phyloP scores from a whole-genome alignment of 2,888 invertebrate genomes.

The Bimastos eiseni region DNA sequence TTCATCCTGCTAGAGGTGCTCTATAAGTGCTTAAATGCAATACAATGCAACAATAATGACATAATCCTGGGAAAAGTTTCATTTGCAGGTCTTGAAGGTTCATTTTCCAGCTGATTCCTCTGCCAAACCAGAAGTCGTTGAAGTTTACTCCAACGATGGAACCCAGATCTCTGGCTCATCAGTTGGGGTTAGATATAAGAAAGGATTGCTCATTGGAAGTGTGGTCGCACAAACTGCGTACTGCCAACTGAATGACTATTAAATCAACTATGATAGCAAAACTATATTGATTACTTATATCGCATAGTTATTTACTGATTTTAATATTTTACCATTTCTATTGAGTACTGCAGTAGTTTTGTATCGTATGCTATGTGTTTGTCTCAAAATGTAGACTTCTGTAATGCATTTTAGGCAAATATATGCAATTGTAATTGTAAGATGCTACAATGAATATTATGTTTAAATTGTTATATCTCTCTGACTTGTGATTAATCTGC shows the following conservation, averaged over 20 bases:
- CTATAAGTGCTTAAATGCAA: no score
- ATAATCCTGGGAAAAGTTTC: no score
- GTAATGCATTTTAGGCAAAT: no score
- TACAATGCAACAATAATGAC: no score
- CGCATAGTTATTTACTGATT: not conserved
- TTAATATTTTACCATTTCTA: not conserved
- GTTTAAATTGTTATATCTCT: not conserved
- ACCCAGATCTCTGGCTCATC: slow-evolving; percentile 20
- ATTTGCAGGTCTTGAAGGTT: not conserved
- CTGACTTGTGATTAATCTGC: not conserved
- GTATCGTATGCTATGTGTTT: no score
- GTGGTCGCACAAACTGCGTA: not conserved
- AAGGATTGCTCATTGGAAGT: slow-evolving; percentile 24
- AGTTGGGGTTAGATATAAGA: slow-evolving; percentile 21
- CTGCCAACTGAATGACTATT: not conserved
- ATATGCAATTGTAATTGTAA: not conserved
- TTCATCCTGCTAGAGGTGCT: no score
- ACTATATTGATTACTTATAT: not conserved
- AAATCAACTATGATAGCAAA: not conserved
- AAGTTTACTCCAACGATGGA: slow-evolving; percentile 29
- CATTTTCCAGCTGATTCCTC: not conserved
- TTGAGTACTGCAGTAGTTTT: not conserved
- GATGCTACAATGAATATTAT: not conserved
- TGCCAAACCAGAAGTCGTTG: not conserved
- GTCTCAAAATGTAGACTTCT: no score